Evolutionary conservation across 35 echinoderm and acorn worm genomes (phyloP).

Genomic region (Amphiura filiformis): DNA sequence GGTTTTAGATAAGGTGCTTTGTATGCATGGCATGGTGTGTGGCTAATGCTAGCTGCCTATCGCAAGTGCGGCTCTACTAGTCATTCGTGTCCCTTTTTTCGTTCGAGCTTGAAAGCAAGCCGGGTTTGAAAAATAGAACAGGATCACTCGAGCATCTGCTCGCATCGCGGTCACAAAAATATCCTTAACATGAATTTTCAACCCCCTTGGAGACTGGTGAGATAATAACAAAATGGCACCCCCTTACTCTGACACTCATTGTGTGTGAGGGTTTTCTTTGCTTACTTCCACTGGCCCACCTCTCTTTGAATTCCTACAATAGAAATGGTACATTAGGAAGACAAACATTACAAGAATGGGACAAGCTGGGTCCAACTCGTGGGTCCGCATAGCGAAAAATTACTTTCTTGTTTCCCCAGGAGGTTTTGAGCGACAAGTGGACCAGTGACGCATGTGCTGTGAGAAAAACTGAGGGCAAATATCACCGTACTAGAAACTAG

Average conservation of each 20-base stretch:
- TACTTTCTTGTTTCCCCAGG: slow-evolving; percentile 18
- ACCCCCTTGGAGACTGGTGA: slow-evolving; percentile 11
- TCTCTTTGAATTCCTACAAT: slow-evolving; percentile 20
- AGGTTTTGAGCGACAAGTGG: slow-evolving; percentile 37
- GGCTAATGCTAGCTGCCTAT: background rate
- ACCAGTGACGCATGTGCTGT: slow-evolving; percentile 9
- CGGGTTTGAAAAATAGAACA: background rate
- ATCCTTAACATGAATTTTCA: slow-evolving; percentile 31
- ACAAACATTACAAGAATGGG: slow-evolving; percentile 35
- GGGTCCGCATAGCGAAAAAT: slow-evolving; percentile 24
- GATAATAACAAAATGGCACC: slow-evolving; percentile 10
- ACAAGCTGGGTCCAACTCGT: slow-evolving; percentile 29
- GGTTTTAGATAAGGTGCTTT: background rate
- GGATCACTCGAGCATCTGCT: slow-evolving; percentile 5
- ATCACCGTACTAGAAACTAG: slow-evolving; percentile 29
- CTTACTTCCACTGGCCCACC: background rate
- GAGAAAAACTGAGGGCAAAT: slow-evolving; percentile 28
- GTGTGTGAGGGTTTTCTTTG: background rate
- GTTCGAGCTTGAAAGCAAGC: slow-evolving; percentile 7
- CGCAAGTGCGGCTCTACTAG: background rate
- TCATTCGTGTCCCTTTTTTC: slow-evolving; percentile 2
- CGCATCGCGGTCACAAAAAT: background rate
- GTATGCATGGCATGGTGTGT: background rate
- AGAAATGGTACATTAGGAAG: slow-evolving; percentile 51
- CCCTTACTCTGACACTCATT: background rate